Percentiles rank a stretch among this genome's conserved stretches.
These are phyloP conservation scores for Lacanobia wlatinum DNA, from an alignment of 2,888 invertebrate genomes.

Conservation along the genomic window DNA sequence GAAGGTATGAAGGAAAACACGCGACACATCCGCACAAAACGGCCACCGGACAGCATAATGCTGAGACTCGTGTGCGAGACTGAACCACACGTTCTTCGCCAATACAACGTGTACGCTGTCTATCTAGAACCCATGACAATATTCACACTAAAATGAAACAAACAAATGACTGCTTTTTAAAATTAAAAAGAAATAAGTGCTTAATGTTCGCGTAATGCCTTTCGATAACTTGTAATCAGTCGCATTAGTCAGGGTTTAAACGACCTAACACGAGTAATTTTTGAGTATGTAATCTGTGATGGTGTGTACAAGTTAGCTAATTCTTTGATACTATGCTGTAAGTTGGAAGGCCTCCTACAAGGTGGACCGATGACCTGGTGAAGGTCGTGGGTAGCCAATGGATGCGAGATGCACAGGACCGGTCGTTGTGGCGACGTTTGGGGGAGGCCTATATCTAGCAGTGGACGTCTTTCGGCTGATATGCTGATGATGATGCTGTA, in stretches of 20 bases:
- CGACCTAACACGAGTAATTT: background rate
- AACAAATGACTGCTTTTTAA: background rate
- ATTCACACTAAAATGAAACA: background rate
- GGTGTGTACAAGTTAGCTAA: background rate
- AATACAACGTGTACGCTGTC: background rate
- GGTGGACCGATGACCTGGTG: too few relatives aligned
- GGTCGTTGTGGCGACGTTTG: too few relatives aligned
- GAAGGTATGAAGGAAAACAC: background rate
- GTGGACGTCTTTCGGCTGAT: too few relatives aligned
- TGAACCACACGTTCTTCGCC: too few relatives aligned
- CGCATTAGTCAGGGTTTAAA: slow-evolving; percentile 20
- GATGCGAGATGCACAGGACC: too few relatives aligned
- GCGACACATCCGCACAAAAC: background rate
- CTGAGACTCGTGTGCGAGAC: background rate
- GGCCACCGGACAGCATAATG: background rate
- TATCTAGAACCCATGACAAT: background rate
- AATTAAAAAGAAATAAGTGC: slow-evolving; percentile 15
- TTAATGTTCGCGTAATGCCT: background rate
- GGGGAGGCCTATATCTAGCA: too few relatives aligned
- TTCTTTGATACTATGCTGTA: background rate
- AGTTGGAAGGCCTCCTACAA: too few relatives aligned
- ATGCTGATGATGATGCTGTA: too few relatives aligned
- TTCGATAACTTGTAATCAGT: slow-evolving; percentile 10
- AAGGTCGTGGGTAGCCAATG: too few relatives aligned
- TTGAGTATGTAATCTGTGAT: background rate